Evolutionary conservation across 2,888 invertebrate genomes (phyloP), one percentile per base, ranked within the genome.

Genomic region (Sphaerophoria taeniata): DNA sequence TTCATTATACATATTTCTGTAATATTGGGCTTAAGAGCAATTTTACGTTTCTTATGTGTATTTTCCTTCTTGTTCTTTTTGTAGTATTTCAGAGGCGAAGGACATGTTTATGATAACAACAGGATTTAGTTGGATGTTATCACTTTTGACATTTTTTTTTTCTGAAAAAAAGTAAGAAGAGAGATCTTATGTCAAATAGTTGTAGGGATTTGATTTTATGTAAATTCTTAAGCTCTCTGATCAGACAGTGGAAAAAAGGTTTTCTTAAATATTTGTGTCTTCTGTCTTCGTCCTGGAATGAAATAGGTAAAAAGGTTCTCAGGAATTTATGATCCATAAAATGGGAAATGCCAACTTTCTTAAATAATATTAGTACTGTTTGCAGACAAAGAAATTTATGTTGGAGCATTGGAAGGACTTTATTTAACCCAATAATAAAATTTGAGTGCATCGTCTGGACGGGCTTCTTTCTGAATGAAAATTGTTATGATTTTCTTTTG

Each of bases 41-140:
- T 60, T 78, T 67, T 14, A 36, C n/a, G 34, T 55, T 45, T 56
- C 49, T 58, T 45, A 58, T 47, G 56, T 36, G 24, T 11, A 34
- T 11, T 55, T 60, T 71, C 49, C 55, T 47, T 9, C 39, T 4
- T 36, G 36, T 36, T 4, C 58, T 70, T 71, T 49, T 58, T 39
- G 33, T 5, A 24, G 24, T 39, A 61, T 36, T 3, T 61, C 33
- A 39, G 16, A 53, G 49, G 69, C 34, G 51, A 47, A 45, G 71
- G 74, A 75, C 55, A 79, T 80, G 76, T 84, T 84, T 84, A 84
- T 84, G 84, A 84, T 80, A 76, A 84, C 84, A 84, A 84, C 84
- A 72, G 84, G 84, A 84, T n/a, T n/a, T n/a, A n/a, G n/a, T n/a
- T n/a, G n/a, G n/a, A n/a, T n/a, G n/a, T n/a, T n/a, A n/a, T n/a